Conservation (phyloP, 1,140 invertebrate genomes). For the Sogatella furcifera region DNA sequence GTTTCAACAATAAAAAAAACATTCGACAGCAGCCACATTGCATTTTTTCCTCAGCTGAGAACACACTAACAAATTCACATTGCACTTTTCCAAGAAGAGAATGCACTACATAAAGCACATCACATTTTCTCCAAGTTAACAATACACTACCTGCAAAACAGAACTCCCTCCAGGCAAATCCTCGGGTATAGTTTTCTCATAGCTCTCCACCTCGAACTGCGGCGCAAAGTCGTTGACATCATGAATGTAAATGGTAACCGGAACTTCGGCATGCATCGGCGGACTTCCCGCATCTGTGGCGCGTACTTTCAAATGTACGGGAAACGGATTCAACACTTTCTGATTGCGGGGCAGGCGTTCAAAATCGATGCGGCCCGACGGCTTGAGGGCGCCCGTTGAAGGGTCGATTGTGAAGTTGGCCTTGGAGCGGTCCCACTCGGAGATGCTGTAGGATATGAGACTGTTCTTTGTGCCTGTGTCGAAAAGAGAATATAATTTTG, state of each 20-base stretch:
- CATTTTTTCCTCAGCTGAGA: too few relatives aligned
- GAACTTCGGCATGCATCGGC: constrained; percentile 57
- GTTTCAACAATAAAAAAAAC: too few relatives aligned
- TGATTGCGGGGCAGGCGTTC: constrained; percentile 38
- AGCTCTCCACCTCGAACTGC: constrained; percentile 60
- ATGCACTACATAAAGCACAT: too few relatives aligned
- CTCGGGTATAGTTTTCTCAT: constrained; percentile 68
- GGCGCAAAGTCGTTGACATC: constrained; percentile 83
- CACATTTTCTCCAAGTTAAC: too few relatives aligned
- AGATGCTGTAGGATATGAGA: constrained; percentile 68
- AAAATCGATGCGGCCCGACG: constrained; percentile 62
- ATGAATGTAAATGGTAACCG: constrained; percentile 68
- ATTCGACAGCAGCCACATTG: too few relatives aligned
- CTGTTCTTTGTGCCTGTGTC: constrained; percentile 33
- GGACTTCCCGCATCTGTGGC: constrained; percentile 73
- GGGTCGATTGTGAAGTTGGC: constrained; percentile 75
- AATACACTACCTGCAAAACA: constrained; percentile 63
- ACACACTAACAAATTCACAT: too few relatives aligned
- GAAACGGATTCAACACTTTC: not conserved
- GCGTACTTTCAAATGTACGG: constrained; percentile 57
- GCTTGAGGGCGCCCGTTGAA: constrained; percentile 55
- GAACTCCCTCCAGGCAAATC: constrained; percentile 67
- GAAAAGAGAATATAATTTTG: too few relatives aligned
- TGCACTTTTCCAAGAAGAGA: too few relatives aligned
- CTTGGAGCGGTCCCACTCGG: constrained; percentile 54